Evolutionary conservation across 2,113 vertebrate genomes (phyloP), one percentile per base, ranked within the genome.

Genomic region (Cricetomys ansorgei): DNA sequence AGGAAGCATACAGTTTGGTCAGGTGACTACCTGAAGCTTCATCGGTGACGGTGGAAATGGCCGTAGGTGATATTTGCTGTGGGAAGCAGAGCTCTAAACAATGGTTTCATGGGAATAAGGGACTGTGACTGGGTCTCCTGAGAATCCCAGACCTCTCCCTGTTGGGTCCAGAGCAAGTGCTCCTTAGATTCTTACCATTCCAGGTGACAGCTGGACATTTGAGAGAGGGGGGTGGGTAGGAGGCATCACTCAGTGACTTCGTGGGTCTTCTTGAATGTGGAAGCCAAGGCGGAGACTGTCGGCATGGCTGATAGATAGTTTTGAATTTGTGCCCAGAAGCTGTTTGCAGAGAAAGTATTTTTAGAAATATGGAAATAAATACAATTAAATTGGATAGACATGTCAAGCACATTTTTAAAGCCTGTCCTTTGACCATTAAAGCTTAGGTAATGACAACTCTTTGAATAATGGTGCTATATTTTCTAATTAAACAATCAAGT

Each of bases 291-390:
- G 48, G 55, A 81, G 23, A 37, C 73, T 57, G 62, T 96, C 77
- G 69, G 65, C 43, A 31, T 84, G 93, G 55, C 11, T 0, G 17
- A 97, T 93, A 87, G 96, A 94, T 76, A 40, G 94, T 81, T 93
- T 91, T 97, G 93, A 97, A 53, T 95, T 81, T 93, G n/a, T 97
- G 94, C 97, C 97, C 94, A 97, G 97, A 94, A 96, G 59, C 97
- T 95, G 84, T 97, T 97, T 96, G 62, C 37, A 67, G 64, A 91
- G 86, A 94, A 37, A 25, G 10, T 96, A 96, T 97, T 96, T 97
- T 98, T 97, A 96, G 94, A 97, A 94, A 97, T 94, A 93, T 76
- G 93, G 95, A 96, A 97, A 97, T 97, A 97, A 97, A 96, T 96
- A 96, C 90, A 96, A 94, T 97, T 97, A 97, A 95, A 96, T 96